phyloP scores from a whole-genome alignment of 1,140 invertebrate genomes.

The Gerris buenoi region DNA sequence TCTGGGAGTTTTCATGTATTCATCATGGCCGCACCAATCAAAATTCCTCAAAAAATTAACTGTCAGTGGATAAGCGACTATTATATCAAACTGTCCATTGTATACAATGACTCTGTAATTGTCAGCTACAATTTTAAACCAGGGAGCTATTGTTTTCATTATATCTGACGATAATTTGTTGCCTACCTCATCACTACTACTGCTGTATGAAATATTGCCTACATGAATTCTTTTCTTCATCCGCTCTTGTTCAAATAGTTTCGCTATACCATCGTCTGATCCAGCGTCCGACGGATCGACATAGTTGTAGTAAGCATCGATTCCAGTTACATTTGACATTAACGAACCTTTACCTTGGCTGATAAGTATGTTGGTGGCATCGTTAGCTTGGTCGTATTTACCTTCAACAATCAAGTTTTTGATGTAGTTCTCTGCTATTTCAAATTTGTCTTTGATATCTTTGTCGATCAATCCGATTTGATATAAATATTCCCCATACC shows the following conservation, averaged over 20 bases:
- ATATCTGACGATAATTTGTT: constrained; percentile 56
- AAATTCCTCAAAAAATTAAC: constrained; percentile 45
- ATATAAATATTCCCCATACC: constrained; percentile 48
- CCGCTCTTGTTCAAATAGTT: constrained; percentile 39
- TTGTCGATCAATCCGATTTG: constrained; percentile 44
- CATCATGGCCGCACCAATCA: constrained; percentile 45
- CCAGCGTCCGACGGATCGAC: too few species aligned
- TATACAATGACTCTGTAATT: constrained; percentile 57
- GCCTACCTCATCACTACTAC: constrained; percentile 42
- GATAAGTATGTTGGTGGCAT: too few species aligned
- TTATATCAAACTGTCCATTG: constrained; percentile 63
- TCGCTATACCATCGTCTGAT: too few species aligned
- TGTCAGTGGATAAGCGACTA: constrained; percentile 63
- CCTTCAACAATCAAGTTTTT: too few species aligned
- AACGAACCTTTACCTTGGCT: too few species aligned
- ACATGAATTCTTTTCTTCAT: constrained; percentile 65
- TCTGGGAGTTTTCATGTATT: constrained; percentile 46
- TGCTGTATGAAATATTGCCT: constrained; percentile 42
- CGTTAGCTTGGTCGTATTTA: too few species aligned
- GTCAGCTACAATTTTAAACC: constrained; percentile 50
- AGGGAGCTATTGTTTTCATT: constrained; percentile 64
- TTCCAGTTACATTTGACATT: too few species aligned
- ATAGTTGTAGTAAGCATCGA: too few species aligned
- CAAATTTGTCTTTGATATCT: constrained; percentile 22
- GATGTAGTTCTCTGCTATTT: too few species aligned